Base-by-base conservation (phyloP, 2,888 invertebrate species). In the Ferdinandea cuprea region DNA sequence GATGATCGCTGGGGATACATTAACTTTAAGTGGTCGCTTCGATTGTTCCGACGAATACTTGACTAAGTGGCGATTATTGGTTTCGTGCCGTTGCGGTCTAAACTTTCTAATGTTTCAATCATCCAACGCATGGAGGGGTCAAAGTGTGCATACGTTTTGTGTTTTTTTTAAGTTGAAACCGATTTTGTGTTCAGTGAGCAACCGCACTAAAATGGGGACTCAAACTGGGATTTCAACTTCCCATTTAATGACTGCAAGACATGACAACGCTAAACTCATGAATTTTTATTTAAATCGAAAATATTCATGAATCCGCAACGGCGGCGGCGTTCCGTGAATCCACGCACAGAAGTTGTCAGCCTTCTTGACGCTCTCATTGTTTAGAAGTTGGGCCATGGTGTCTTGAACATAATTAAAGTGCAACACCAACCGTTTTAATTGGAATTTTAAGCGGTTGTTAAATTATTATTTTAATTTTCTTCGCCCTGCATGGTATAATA, bases 61-160 rank as follows among this genome's bases (percentile, higher is more conserved):
- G 28, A 15, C 42, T 21, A 66, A 72, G 52, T 66, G 65, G 44
- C 17, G 25, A 68, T 56, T 66, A 42, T 37, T 68, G 32, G 11
- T n/a, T 40, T 50, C 59, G 28, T 61, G 73, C 59, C n/a, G 30
- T 25, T 46, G 65, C 9, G 52, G 66, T 73, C 65, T 44, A 17
- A 61, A 56, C 79, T 74, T 74, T 80, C 74, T 74, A 74, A 74
- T 80, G 66, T 68, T 74, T 80, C 79, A 74, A 80, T 80, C 68
- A 80, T 63, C 48, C 3, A 6, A 42, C 15, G 52, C 40, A 9
- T 32, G 13, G 25, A 54, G 79, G 74, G 79, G 74, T 80, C 46
- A 74, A 61, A 68, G 44, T 68, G 52, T 19, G 37, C 19, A 46
- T 11, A 25, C 21, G n/a, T n/a, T n/a, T n/a, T n/a, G n/a, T n/a